Conservation (phyloP, 1,140 invertebrate species). For the Epicauta chinensis region DNA sequence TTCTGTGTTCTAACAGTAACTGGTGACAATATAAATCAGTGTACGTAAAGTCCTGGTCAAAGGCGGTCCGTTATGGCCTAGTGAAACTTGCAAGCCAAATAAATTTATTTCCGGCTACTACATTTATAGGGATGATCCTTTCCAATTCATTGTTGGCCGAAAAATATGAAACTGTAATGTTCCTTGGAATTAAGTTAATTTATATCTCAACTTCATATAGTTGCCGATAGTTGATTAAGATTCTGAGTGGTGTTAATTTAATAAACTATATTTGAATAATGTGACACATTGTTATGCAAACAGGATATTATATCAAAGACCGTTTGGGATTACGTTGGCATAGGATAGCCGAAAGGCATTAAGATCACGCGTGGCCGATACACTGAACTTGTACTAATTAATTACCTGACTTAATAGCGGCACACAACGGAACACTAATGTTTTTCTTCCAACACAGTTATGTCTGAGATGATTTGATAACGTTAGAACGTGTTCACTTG, state of each 20-base stretch:
- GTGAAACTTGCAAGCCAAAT: conserved; percentile 17
- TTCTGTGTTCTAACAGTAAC: conserved; percentile 3
- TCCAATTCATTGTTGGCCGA: background rate
- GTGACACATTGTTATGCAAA: no score
- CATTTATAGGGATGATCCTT: no score
- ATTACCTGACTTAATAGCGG: conserved; percentile 3
- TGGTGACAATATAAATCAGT: conserved; percentile 23
- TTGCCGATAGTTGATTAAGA: no score
- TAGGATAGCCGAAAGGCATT: conserved; percentile 11
- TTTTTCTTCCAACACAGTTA: conserved; percentile 1
- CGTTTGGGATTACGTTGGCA: no score
- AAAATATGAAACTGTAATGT: conserved; percentile 9
- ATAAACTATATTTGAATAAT: no score
- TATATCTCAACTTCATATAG: no score
- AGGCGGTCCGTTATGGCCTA: conserved; percentile 19
- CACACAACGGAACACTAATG: conserved; percentile 2
- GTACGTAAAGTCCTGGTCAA: conserved; percentile 18
- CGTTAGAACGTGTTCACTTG: no score
- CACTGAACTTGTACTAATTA: conserved; percentile 15
- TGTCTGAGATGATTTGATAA: no score
- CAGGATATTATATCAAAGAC: no score
- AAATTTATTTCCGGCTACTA: conserved; percentile 12
- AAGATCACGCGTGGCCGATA: conserved; percentile 19
- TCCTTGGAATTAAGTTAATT: background rate
- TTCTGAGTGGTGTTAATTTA: no score